These are phyloP conservation scores for Xyrauchen texanus DNA, from an alignment of 2,113 vertebrate species.

Conservation along the genomic window DNA sequence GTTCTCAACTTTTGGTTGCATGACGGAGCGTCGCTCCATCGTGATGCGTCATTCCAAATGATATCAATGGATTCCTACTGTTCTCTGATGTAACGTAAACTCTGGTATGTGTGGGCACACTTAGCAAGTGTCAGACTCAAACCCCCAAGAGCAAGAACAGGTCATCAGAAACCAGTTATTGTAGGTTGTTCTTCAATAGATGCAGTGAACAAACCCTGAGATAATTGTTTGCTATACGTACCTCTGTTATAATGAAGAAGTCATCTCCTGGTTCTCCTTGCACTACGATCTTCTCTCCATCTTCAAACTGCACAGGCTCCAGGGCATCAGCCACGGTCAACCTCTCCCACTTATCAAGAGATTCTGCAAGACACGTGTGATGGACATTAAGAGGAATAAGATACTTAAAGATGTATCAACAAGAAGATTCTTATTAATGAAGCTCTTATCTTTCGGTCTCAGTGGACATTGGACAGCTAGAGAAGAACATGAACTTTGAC, in stretches of 20 bases:
- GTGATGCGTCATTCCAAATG: too few relatives aligned
- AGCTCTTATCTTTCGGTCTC: too few relatives aligned
- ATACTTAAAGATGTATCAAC: too few relatives aligned
- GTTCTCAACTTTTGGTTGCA: too few relatives aligned
- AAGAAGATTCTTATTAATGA: too few relatives aligned
- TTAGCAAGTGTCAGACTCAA: too few relatives aligned
- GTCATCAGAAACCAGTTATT: background rate
- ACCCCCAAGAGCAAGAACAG: background rate
- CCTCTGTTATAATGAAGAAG: slow-evolving; percentile 98
- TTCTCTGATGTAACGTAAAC: too few relatives aligned
- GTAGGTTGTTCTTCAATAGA: background rate
- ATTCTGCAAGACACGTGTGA: slow-evolving; percentile 75
- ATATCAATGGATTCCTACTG: too few relatives aligned
- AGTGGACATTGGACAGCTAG: too few relatives aligned
- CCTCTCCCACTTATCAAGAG: slow-evolving; percentile 96
- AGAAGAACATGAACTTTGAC: too few relatives aligned
- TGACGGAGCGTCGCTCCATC: too few relatives aligned
- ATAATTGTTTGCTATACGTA: slow-evolving; percentile 53
- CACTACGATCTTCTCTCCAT: slow-evolving; percentile 95
- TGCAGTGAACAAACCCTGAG: background rate
- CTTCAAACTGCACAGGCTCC: slow-evolving; percentile 95
- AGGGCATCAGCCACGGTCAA: slow-evolving; percentile 93
- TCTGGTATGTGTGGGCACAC: too few relatives aligned
- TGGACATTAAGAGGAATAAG: background rate
- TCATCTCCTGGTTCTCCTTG: slow-evolving; percentile 94